Evolutionary conservation across 2,113 vertebrate genomes (phyloP).

Genomic region (Myiagra hebetior): DNA sequence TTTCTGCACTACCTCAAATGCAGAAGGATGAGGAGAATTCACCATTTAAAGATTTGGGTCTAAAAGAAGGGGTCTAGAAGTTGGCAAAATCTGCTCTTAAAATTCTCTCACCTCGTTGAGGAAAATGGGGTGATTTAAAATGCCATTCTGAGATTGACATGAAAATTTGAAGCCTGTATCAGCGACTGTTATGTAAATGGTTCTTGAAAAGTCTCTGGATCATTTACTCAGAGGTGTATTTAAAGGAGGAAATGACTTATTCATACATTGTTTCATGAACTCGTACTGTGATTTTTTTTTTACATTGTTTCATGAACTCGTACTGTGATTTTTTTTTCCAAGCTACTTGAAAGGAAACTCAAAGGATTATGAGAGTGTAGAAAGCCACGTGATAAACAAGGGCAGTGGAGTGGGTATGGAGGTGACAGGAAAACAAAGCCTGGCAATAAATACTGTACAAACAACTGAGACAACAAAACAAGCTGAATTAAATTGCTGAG

Average conservation of each 20-base stretch:
- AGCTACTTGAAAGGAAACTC: slow-evolving; percentile 1
- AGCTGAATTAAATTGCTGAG: not conserved
- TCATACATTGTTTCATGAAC: slow-evolving; percentile 37
- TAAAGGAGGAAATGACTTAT: slow-evolving; percentile 63
- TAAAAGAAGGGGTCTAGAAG: slow-evolving; percentile 15
- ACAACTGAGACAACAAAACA: not conserved
- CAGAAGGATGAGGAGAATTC: not conserved
- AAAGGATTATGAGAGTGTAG: not conserved
- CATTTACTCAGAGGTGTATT: slow-evolving; percentile 51
- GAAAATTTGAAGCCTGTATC: slow-evolving; percentile 49
- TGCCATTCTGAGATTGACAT: slow-evolving; percentile 42
- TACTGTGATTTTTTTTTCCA: not conserved
- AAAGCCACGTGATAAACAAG: not conserved
- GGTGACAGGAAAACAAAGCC: not conserved
- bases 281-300: not conserved
- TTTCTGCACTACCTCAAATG: not conserved
- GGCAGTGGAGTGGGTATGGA: not conserved
- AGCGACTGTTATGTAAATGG: slow-evolving; percentile 59
- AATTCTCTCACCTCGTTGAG: not conserved
- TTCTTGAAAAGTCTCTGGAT: slow-evolving; percentile 40
- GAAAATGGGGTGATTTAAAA: slow-evolving; percentile 49
- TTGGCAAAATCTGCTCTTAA: not conserved
- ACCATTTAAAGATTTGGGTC: not conserved
- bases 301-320: slow-evolving; percentile 30
- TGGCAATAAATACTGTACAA: not conserved